Conservation (phyloP, 2,888 invertebrate genomes). For the Chymomyza fuscimana region DNA sequence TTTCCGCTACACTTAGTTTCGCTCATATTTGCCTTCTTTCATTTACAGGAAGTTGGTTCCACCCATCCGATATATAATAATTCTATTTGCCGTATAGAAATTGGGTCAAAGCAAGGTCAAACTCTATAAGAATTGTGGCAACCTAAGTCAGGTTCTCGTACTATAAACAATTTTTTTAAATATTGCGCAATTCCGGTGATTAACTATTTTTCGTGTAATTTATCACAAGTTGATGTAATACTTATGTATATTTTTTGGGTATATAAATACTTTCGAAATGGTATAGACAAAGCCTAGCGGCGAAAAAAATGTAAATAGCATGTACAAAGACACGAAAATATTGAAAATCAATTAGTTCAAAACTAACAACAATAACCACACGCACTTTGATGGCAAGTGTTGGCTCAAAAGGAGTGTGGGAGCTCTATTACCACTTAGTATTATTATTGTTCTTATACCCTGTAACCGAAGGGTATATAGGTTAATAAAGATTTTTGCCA, state of each 20-base stretch:
- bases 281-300: neutral
- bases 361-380: conserved; percentile 32
- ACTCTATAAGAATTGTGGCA: neutral
- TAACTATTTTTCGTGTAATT: neutral
- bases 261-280: neutral
- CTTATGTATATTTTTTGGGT: neutral
- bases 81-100: too few relatives aligned
- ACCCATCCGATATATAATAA: too few relatives aligned
- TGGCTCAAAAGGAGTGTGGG: neutral
- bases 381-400: neutral
- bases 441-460: neutral
- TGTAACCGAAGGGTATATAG: too few relatives aligned
- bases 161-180: neutral
- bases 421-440: neutral
- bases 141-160: neutral
- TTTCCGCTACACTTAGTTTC: too few relatives aligned
- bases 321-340: conserved; percentile 26
- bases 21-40: too few relatives aligned
- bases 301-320: neutral
- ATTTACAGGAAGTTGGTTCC: too few relatives aligned
- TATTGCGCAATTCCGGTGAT: neutral
- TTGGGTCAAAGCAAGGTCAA: too few relatives aligned
- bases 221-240: neutral
- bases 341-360: conserved; percentile 60
- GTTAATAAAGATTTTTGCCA: too few relatives aligned